These are phyloP conservation scores for Accipiter cooperii DNA, from an alignment of 2,113 vertebrate species.

Conservation along the genomic window DNA sequence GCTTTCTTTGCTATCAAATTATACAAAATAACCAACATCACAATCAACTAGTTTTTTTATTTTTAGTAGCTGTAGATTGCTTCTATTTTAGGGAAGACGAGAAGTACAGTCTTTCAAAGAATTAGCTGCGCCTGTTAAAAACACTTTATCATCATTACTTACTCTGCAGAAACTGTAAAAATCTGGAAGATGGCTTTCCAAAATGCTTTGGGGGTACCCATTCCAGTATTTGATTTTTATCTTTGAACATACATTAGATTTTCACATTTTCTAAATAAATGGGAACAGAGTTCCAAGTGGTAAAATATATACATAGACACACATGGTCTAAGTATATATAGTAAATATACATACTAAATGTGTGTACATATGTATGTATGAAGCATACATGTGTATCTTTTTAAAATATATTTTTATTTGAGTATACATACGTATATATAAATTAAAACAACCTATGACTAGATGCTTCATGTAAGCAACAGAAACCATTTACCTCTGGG, in stretches of 20 bases:
- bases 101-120: neutral
- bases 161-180: neutral
- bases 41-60: neutral
- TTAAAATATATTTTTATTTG: neutral
- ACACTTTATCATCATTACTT: neutral
- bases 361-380: neutral
- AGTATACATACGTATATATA: neutral
- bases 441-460: neutral
- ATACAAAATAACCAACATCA: neutral
- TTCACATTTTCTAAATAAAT: neutral
- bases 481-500: neutral
- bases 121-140: neutral
- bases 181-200: neutral
- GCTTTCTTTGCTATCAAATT: neutral
- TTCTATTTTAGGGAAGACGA: neutral
- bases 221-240: neutral
- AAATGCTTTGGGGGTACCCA: neutral
- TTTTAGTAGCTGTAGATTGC: neutral
- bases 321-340: neutral
- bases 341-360: neutral
- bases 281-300: neutral
- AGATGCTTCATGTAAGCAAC: neutral
- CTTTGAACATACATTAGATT: neutral
- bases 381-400: neutral
- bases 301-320: neutral